phyloP scores from a whole-genome alignment of 2,888 invertebrate species.

The Pollenia griseotomentosa region DNA sequence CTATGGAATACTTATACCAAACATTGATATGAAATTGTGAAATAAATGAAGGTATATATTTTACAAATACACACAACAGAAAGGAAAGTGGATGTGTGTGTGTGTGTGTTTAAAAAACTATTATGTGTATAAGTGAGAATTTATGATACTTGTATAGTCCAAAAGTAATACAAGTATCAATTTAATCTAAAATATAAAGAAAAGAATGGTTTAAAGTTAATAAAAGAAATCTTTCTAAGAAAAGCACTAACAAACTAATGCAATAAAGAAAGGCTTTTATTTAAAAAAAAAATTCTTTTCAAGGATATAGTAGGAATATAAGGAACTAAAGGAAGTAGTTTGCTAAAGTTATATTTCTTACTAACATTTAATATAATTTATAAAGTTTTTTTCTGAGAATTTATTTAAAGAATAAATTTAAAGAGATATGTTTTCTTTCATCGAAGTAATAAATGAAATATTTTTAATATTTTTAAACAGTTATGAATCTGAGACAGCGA shows the following conservation, averaged over 20 bases:
- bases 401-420: too few species aligned
- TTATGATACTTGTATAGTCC: conserved; percentile 9
- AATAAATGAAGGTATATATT: neutral
- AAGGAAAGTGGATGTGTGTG: neutral
- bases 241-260: conserved; percentile 10
- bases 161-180: conserved; percentile 44
- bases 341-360: neutral
- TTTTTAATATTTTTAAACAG: too few species aligned
- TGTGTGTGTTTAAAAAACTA: too few species aligned
- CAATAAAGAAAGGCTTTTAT: conserved; percentile 6
- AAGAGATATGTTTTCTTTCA: too few species aligned
- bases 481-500: too few species aligned
- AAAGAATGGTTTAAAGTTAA: neutral
- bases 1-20: conserved; percentile 1
- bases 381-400: too few species aligned
- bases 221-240: neutral
- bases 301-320: too few species aligned
- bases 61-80: neutral
- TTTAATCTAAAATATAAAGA: conserved; percentile 36
- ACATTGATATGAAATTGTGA: too few species aligned
- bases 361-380: too few species aligned
- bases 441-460: too few species aligned
- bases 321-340: conserved; percentile 2
- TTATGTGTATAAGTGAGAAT: neutral
- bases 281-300: conserved; percentile 6